A percentile compares a stretch with the other conserved stretches of the same genome.
Conservation (phyloP, 2,888 invertebrate species). For the Dorcus hopei region DNA sequence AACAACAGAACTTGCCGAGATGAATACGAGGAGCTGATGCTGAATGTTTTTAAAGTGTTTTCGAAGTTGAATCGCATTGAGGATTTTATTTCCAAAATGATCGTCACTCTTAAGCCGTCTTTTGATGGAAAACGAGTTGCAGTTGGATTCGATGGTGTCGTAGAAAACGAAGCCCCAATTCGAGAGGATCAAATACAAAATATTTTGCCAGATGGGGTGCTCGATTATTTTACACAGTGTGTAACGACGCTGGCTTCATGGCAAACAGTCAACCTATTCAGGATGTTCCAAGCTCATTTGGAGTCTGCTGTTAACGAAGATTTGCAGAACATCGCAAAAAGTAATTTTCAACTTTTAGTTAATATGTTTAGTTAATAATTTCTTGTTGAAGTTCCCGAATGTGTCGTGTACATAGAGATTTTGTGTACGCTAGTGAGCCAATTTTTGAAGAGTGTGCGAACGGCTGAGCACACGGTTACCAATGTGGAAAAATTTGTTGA, state of each 20-base stretch:
- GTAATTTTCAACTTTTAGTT: conserved; percentile 3
- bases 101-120: conserved; percentile 32
- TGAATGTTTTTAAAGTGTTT: conserved; percentile 40
- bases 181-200: conserved; percentile 23
- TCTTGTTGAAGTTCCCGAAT: conserved; percentile 24
- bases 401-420: conserved; percentile 38
- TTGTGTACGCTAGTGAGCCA: conserved; percentile 35
- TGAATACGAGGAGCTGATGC: conserved; percentile 35
- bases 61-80: conserved; percentile 42
- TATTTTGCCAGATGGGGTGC: conserved; percentile 37
- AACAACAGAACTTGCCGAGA: conserved; percentile 25
- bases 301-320: conserved; percentile 29
- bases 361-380: neutral
- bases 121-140: conserved; percentile 17
- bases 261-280: conserved; percentile 43
- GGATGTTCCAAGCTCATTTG: conserved; percentile 40
- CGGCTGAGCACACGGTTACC: conserved; percentile 41
- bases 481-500: conserved; percentile 38
- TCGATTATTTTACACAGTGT: conserved; percentile 37
- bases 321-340: conserved; percentile 15
- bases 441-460: conserved; percentile 38
- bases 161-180: neutral
- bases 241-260: conserved; percentile 38
- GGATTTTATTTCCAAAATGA: conserved; percentile 41
- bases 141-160: conserved; percentile 2